These are phyloP conservation scores for Phyllostomus discolor DNA, from an alignment of 2,113 vertebrate species.

Conservation along the genomic window DNA sequence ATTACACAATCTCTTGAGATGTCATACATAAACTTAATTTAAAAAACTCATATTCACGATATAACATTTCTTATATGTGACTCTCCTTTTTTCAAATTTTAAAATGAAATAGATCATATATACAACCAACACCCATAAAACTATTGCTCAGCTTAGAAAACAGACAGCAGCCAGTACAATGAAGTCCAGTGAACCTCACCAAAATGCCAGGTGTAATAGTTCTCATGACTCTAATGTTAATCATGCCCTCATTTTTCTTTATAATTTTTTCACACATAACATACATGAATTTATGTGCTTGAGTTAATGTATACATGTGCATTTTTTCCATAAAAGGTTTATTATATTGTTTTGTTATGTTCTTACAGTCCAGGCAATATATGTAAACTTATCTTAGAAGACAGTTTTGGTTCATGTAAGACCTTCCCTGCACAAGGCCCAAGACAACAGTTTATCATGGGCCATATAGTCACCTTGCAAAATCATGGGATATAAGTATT, in stretches of 20 bases:
- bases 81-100: not conserved
- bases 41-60: not conserved
- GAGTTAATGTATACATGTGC: not conserved
- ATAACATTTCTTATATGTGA: not conserved
- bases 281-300: not conserved
- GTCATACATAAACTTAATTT: not conserved
- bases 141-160: not conserved
- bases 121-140: not conserved
- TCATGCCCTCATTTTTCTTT: not conserved
- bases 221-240: not conserved
- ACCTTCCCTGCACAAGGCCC: not conserved
- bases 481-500: not conserved
- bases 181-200: not conserved
- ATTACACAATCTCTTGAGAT: not conserved
- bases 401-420: not conserved
- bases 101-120: not conserved
- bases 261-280: not conserved
- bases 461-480: not conserved
- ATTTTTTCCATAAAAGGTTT: not conserved
- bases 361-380: not conserved
- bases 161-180: not conserved
- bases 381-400: not conserved
- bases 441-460: not conserved
- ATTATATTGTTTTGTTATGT: not conserved
- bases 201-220: not conserved